Conservation (phyloP, 2,797 vertebrate species). For the Platyrinchus mystaceus region DNA sequence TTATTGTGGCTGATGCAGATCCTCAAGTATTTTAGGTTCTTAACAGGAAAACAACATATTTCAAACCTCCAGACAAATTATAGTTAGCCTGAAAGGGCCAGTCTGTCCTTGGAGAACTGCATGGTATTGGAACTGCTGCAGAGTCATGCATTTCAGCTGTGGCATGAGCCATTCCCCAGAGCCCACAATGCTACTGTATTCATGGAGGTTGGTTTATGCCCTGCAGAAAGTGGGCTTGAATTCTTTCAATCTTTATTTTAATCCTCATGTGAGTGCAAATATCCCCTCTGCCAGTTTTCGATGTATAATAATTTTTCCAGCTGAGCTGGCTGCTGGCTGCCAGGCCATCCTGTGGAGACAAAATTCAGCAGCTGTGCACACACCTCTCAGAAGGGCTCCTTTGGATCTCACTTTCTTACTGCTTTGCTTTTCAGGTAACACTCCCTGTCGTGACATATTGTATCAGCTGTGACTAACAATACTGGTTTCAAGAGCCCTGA, state of each 20-base stretch:
- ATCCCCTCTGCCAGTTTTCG: background rate
- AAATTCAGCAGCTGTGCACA: background rate
- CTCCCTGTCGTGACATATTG: background rate
- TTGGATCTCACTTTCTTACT: background rate
- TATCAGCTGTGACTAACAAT: background rate
- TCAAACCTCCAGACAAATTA: background rate
- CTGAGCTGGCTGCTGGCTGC: rapidly evolving
- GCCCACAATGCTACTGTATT: background rate
- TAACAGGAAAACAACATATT: background rate
- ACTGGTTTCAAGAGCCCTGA: background rate
- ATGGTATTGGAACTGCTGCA: rapidly evolving
- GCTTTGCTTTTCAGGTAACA: background rate
- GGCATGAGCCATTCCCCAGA: background rate
- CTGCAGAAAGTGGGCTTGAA: background rate
- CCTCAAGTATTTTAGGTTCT: background rate
- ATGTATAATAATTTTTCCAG: background rate
- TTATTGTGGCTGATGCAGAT: background rate
- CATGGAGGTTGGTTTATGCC: background rate
- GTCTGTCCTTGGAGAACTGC: background rate
- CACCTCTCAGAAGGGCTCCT: background rate
- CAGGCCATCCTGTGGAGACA: background rate
- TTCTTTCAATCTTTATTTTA: background rate
- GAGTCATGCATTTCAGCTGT: background rate
- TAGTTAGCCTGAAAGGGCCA: background rate
- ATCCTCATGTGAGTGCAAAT: background rate